Evolutionary conservation across 2,113 vertebrate species (phyloP).

Genomic region (Rissa tridactyla): DNA sequence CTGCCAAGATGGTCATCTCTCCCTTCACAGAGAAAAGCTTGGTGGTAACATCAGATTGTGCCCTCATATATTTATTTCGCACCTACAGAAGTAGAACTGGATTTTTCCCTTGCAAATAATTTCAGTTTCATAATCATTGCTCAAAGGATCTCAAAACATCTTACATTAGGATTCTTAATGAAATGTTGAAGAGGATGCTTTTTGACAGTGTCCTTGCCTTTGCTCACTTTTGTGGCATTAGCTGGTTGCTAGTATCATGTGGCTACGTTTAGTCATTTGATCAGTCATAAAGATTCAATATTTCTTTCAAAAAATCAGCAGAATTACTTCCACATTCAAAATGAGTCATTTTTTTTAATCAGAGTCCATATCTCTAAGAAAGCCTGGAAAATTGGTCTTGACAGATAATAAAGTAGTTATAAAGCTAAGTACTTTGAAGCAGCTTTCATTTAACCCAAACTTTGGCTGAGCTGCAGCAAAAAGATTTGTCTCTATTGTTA

Average conservation of each 20-base stretch:
- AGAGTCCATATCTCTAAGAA: not conserved
- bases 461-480: not conserved
- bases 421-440: not conserved
- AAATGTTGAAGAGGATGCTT: slow-evolving; percentile 22
- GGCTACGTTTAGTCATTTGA: slow-evolving; percentile 20
- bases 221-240: not conserved
- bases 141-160: not conserved
- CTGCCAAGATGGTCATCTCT: not conserved
- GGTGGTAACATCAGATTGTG: not conserved
- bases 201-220: not conserved
- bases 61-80: not conserved
- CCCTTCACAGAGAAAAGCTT: not conserved
- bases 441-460: slow-evolving; percentile 3
- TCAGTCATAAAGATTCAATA: not conserved
- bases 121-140: not conserved
- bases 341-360: slow-evolving; percentile 44
- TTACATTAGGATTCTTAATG: not conserved
- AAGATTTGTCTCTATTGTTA: not conserved
- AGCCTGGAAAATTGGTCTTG: not conserved
- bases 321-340: slow-evolving; percentile 3
- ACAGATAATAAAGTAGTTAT: not conserved
- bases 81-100: not conserved
- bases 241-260: not conserved
- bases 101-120: not conserved
- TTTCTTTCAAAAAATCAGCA: slow-evolving; percentile 30